Percentiles rank a stretch among this genome's conserved stretches.
phyloP scores from a whole-genome alignment of 1,140 invertebrate genomes.

The Papilio polytes region DNA sequence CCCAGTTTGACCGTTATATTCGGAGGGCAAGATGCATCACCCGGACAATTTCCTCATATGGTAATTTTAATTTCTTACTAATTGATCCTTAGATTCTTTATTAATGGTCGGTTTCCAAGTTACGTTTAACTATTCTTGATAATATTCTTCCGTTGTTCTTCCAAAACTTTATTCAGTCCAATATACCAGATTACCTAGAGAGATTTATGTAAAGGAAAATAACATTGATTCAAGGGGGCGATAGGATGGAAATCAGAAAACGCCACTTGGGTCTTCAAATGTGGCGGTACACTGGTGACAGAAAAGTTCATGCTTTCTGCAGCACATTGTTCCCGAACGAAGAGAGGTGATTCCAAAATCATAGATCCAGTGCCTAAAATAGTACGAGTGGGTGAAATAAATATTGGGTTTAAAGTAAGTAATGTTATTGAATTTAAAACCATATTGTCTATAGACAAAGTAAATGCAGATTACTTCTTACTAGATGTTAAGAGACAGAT shows the following conservation, averaged over 20 bases:
- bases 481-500: background rate
- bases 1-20: constrained; percentile 23
- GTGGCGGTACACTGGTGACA: constrained; percentile 55
- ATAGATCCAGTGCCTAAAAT: constrained; percentile 49
- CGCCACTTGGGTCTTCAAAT: constrained; percentile 52
- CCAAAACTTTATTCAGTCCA: no score
- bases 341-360: constrained; percentile 41
- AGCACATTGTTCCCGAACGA: constrained; percentile 51
- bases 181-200: no score
- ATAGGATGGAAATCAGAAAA: constrained; percentile 44
- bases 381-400: constrained; percentile 47
- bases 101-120: background rate
- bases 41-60: constrained; percentile 45
- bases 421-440: background rate
- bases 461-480: background rate
- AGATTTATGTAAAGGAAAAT: background rate
- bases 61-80: constrained; percentile 33
- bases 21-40: constrained; percentile 20
- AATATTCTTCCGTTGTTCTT: no score
- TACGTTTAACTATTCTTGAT: no score
- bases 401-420: constrained; percentile 8
- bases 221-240: constrained; percentile 35
- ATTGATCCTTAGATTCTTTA: background rate
- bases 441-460: no score
- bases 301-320: constrained; percentile 55